Evolutionary conservation across 2,113 vertebrate species (phyloP).

Genomic region (Cynopterus brachyotis): DNA sequence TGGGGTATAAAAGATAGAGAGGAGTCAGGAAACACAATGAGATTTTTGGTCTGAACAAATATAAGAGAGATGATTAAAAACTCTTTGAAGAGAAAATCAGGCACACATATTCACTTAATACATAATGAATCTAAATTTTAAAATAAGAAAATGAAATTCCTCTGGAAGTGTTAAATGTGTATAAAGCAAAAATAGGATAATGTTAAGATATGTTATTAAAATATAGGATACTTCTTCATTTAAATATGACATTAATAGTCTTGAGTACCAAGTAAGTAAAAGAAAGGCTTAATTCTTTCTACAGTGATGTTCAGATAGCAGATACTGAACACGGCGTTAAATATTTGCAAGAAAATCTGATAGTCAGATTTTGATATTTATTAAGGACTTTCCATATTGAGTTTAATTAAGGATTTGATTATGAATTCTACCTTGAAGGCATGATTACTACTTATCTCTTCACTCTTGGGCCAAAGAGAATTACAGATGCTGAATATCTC

Average conservation of each 20-base stretch:
- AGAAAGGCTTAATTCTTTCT: constrained; percentile 52
- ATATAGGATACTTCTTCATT: constrained; percentile 60
- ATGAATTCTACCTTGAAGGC: constrained; percentile 80
- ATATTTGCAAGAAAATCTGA: constrained; percentile 78
- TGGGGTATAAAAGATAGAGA: not conserved
- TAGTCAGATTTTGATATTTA: constrained; percentile 80
- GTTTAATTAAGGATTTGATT: constrained; percentile 82
- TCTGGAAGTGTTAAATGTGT: constrained; percentile 64
- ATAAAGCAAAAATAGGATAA: constrained; percentile 64
- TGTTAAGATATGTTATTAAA: constrained; percentile 58
- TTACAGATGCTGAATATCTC: constrained; percentile 72
- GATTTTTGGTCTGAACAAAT: constrained; percentile 11
- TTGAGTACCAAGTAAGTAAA: constrained; percentile 43
- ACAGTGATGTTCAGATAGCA: constrained; percentile 39
- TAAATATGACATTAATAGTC: constrained; percentile 68
- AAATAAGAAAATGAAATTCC: constrained; percentile 63
- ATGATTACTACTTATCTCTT: constrained; percentile 80
- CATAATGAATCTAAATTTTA: constrained; percentile 69
- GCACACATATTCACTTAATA: constrained; percentile 62
- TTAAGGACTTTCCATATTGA: constrained; percentile 75
- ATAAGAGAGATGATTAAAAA: constrained; percentile 66
- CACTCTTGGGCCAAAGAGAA: constrained; percentile 77
- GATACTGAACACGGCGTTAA: constrained; percentile 67
- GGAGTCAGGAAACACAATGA: constrained; percentile 28
- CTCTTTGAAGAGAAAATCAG: constrained; percentile 59